Base-by-base conservation (phyloP, 2,113 vertebrate species). In the Brachypteracias leptosomus region DNA sequence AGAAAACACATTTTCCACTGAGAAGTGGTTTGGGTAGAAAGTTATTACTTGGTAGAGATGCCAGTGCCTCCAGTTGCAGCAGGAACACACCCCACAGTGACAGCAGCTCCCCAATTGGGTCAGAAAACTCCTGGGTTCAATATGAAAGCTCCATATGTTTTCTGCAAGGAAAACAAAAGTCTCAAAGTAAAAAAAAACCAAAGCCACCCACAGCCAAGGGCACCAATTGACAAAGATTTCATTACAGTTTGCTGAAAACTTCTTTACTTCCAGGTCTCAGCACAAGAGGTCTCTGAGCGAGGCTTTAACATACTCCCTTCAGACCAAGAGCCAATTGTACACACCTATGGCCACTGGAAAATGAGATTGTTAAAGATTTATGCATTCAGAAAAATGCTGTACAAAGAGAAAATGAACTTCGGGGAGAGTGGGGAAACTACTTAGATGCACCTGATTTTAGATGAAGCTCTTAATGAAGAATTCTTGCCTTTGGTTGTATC, bases 401-500 rank as follows among this genome's bases (percentile, higher is more conserved):
- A 65, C 0, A 1, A 68, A 38, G 44, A 65, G 44, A 67, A 84
- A 92, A 89, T 51, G 57, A 91, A 85, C 62, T 85, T 61, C n/a
- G 4, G 35, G 36, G 49, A 78, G 73, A 7, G 51, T 59, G 76
- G 80, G 49, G 59, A 81, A 86, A 55, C 35, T 47, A 68, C 72
- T 68, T 14, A 18, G 29, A 65, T 40, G 42, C 38, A 47, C 57
- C 76, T 71, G 68, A 55, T 61, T 35, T 79, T 52, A 90, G 90
- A 92, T 63, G 16, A 55, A 87, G 73, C 25, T 59, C 70, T 82
- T 82, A 44, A 91, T 76, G 93, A 92, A 85, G 84, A 92, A 80
- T 75, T 54, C 73, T 77, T 89, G 79, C 84, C 76, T 67, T 68
- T 36, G 76, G 65, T 28, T 6, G 5, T 62, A n/a, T 47, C 29